phyloP scores from a whole-genome alignment of 2,888 invertebrate genomes.

The Amphipoea lucens region DNA sequence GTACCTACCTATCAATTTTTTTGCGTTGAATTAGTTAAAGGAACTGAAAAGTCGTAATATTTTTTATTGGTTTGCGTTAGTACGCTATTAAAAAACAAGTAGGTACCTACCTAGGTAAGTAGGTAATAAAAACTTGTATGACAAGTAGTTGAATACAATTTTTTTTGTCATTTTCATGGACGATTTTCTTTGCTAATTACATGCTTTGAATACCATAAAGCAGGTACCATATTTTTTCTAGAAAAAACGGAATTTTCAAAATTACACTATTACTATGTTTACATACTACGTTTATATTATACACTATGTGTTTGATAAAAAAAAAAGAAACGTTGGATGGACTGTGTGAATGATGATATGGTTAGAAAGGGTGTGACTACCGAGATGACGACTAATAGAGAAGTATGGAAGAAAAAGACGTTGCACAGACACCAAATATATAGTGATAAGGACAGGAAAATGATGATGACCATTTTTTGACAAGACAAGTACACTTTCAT shows the following conservation, averaged over 20 bases:
- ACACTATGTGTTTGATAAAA: too few relatives aligned
- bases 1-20: conserved; percentile 21
- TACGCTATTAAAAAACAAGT: not conserved
- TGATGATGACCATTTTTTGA: too few relatives aligned
- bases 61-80: not conserved
- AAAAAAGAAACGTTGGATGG: too few relatives aligned
- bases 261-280: too few relatives aligned
- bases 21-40: conserved; percentile 45
- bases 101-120: not conserved
- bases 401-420: too few relatives aligned
- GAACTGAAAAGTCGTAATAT: not conserved
- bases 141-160: conserved; percentile 6
- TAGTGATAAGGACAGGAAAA: too few relatives aligned
- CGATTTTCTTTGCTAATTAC: conserved; percentile 15
- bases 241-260: not conserved
- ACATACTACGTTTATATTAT: too few relatives aligned
- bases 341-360: too few relatives aligned
- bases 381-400: too few relatives aligned
- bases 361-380: too few relatives aligned
- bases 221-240: not conserved
- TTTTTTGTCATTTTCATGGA: not conserved
- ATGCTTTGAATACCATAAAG: not conserved
- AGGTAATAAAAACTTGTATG: not conserved
- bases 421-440: too few relatives aligned
- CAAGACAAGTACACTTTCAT: too few relatives aligned